phyloP scores from a whole-genome alignment of 2,797 vertebrate genomes.

The Allobates femoralis region DNA sequence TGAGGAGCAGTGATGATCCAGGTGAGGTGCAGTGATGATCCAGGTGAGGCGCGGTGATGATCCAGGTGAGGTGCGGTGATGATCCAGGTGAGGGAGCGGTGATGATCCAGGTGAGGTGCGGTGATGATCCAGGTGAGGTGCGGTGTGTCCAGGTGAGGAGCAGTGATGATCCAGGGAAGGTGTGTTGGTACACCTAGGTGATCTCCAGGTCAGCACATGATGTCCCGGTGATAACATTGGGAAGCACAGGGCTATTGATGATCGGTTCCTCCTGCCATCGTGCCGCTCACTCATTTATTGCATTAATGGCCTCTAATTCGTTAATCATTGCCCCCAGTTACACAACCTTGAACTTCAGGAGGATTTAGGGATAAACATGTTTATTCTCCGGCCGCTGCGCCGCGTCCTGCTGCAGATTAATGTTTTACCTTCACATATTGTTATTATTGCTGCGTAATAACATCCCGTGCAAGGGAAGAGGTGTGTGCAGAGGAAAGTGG shows the following conservation, averaged over 20 bases:
- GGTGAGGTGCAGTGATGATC: too few relatives aligned
- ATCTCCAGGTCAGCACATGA: background rate
- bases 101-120: too few relatives aligned
- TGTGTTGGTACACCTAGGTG: background rate
- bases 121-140: too few relatives aligned
- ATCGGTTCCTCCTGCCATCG: background rate
- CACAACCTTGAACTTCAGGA: slow-evolving; percentile 45
- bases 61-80: too few relatives aligned
- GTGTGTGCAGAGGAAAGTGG: background rate
- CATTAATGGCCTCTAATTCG: background rate
- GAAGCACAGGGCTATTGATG: background rate
- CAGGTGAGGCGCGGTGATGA: too few relatives aligned
- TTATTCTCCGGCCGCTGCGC: slow-evolving; percentile 3
- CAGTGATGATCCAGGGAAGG: background rate
- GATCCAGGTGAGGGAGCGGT: too few relatives aligned
- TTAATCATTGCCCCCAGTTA: slow-evolving; percentile 32
- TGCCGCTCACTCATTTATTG: slow-evolving; percentile 23
- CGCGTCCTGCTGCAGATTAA: slow-evolving; percentile 28
- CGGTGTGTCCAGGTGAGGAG: too few relatives aligned
- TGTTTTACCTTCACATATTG: slow-evolving; percentile 30
- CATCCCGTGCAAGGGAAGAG: background rate
- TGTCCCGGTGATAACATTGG: slow-evolving; percentile 2
- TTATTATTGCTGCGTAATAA: background rate
- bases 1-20: too few relatives aligned
- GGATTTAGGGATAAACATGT: slow-evolving; percentile 44